Evolutionary conservation across 1,140 invertebrate species (phyloP), one percentile per base, ranked within the genome.

Genomic region (Drosophila pachea): DNA sequence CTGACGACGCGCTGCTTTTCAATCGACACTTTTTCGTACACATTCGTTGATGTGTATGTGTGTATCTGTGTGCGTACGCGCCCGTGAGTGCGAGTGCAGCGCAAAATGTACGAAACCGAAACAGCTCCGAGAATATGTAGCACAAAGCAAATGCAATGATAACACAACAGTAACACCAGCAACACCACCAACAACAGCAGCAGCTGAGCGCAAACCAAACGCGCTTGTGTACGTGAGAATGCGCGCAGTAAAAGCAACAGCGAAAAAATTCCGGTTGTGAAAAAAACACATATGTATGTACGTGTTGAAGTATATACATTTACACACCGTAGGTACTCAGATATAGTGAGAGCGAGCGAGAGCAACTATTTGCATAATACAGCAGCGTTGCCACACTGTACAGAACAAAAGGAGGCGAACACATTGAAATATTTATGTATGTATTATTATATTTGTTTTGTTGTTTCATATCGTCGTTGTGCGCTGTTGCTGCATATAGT

Each of bases 201-300:
- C 78, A 82, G 78, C 78, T 82, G 78, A 82, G 36, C 38, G 48
- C 54, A 76, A 45, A 50, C 47, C 38, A 45, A 56, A 38, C 43
- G 8, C 54, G 59, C 70, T 49, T 78, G 70, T 81, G 73, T 81
- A 74, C 70, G 78, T 81, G 78, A 82, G 78, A 81, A 82, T 74
- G 78, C 74, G 78, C 62, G 63, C 62, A 78, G 56, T 67, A 78
- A 82, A 79, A 73, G 77, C 73, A 81, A 81, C 65, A 68, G 77
- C 73, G 60, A 81, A 81, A 67, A 81, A 83, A 82, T 82, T 82
- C 78, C 78, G 78, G 78, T 82, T 82, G 77, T 81, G 61, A 81
- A 76, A 76, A 72, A 47, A 60, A 59, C 38, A 67, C 38, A 55
- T 40, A 61, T 47, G 50, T 29, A 71, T 40, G 45, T 22, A 70